Evolutionary conservation across 35 echinoderm and acorn worm genomes (phyloP).

Genomic region (Apostichopus japonicus): DNA sequence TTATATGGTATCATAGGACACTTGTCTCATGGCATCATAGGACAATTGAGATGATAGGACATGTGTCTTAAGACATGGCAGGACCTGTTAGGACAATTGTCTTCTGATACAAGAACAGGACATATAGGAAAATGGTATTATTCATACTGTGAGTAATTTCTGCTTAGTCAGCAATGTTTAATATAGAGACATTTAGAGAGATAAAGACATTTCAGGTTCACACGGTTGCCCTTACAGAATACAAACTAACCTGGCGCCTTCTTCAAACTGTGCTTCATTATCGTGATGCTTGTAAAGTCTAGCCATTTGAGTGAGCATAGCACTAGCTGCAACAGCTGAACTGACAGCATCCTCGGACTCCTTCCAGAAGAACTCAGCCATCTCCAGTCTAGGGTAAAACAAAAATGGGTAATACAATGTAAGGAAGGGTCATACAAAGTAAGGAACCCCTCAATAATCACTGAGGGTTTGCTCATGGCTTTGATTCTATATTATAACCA

Average conservation of each 20-base stretch:
- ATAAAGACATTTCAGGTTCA: too few species aligned
- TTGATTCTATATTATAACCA: conserved; percentile 62
- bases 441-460: neutral
- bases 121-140: too few species aligned
- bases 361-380: conserved; percentile 89
- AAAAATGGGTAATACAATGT: neutral
- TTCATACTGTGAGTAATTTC: too few species aligned
- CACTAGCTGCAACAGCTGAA: conserved; percentile 69
- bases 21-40: too few species aligned
- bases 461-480: neutral
- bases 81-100: too few species aligned
- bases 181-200: too few species aligned
- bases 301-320: conserved; percentile 72
- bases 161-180: too few species aligned
- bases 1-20: too few species aligned
- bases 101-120: too few species aligned
- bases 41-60: too few species aligned
- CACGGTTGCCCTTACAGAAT: too few species aligned
- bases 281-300: conserved; percentile 35
- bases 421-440: neutral
- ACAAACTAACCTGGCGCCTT: conserved; percentile 52
- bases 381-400: conserved; percentile 59
- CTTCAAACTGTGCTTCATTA: conserved; percentile 46
- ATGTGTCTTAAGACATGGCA: too few species aligned
- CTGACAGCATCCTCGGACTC: conserved; percentile 62